Percentiles rank a stretch among this genome's conserved stretches.
Evolutionary conservation across 2,113 vertebrate genomes (phyloP).

Genomic region (Ameiurus melas): DNA sequence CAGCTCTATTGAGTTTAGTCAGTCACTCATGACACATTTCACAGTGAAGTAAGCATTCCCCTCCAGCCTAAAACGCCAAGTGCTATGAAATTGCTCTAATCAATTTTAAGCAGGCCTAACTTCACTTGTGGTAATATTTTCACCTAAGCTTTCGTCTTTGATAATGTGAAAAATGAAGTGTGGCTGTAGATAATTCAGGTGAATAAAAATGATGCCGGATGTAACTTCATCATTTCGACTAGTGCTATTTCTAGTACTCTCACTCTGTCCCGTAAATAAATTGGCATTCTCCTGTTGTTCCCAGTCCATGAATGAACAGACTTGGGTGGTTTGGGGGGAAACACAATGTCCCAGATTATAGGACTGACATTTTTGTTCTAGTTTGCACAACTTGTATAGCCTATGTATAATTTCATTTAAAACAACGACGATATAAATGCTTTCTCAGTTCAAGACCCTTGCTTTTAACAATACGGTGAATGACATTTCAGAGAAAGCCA

Average conservation of each 20-base stretch:
- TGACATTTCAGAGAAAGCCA: neutral
- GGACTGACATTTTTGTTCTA: neutral
- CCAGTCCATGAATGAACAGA: neutral
- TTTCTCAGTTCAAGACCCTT: neutral
- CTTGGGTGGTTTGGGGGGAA: slow-evolving; percentile 5
- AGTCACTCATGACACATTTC: slow-evolving; percentile 56
- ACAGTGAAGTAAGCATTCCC: slow-evolving; percentile 56
- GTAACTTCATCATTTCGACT: slow-evolving; percentile 28
- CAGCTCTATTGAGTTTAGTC: slow-evolving; percentile 44
- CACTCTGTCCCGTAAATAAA: slow-evolving; percentile 16
- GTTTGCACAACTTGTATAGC: neutral
- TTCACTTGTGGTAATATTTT: slow-evolving; percentile 47
- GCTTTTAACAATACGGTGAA: neutral
- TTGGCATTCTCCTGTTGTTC: slow-evolving; percentile 21
- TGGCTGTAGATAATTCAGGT: slow-evolving; percentile 20
- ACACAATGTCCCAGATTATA: neutral
- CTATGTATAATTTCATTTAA: neutral
- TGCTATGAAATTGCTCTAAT: slow-evolving; percentile 56
- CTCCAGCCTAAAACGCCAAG: slow-evolving; percentile 47
- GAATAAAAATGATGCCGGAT: slow-evolving; percentile 39
- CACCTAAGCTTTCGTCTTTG: slow-evolving; percentile 45
- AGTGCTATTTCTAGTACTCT: slow-evolving; percentile 32
- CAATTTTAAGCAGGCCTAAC: slow-evolving; percentile 59
- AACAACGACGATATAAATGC: neutral
- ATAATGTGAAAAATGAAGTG: slow-evolving; percentile 47